Evolutionary conservation across 2,797 vertebrate genomes (phyloP).

Genomic region (Synanceia verrucosa): DNA sequence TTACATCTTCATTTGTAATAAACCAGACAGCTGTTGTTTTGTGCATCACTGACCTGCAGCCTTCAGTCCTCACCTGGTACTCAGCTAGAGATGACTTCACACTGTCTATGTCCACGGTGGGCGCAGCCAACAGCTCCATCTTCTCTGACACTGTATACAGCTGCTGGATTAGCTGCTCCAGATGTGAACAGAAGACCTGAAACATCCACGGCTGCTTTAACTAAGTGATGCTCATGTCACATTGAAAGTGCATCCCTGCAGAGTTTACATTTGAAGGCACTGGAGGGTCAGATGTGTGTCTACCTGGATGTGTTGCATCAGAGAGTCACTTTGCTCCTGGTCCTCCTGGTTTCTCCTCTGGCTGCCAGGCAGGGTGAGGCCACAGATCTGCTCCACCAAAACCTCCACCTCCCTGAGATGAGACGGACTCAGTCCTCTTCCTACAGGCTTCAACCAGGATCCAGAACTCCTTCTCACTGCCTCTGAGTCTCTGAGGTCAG

Average conservation of each 20-base stretch:
- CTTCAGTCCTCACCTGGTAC: conserved; percentile 84
- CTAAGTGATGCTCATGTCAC: too few species aligned
- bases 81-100: conserved; percentile 83
- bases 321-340: conserved; percentile 72
- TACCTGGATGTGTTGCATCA: conserved; percentile 90
- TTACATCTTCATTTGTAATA: too few species aligned
- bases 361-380: conserved; percentile 23
- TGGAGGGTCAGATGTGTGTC: neutral
- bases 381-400: conserved; percentile 68
- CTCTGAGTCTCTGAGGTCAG: conserved; percentile 2
- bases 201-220: neutral
- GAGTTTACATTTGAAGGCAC: neutral
- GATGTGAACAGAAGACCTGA: conserved; percentile 89
- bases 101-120: conserved; percentile 69
- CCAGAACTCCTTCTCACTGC: conserved; percentile 15
- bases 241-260: neutral
- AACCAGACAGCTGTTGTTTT: too few species aligned
- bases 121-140: conserved; percentile 76
- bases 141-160: conserved; percentile 81
- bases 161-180: conserved; percentile 90
- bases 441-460: conserved; percentile 26
- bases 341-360: conserved; percentile 48
- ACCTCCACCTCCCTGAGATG: conserved; percentile 50
- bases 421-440: conserved; percentile 29
- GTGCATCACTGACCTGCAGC: too few species aligned